Evolutionary conservation across 2,888 invertebrate genomes (phyloP).

Genomic region (Mystacides longicornis): DNA sequence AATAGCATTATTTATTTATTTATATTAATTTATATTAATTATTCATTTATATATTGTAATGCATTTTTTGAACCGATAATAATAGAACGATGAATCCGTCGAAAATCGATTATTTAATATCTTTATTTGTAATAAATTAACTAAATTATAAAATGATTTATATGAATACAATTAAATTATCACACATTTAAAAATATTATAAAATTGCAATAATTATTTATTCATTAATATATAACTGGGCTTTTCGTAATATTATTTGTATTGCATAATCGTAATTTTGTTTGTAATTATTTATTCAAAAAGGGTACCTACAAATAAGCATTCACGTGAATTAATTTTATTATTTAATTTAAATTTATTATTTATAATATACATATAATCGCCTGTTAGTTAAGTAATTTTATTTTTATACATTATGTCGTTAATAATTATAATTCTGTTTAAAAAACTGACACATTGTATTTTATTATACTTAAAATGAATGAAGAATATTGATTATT

Average conservation of each 20-base stretch:
- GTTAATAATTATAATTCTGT: no score
- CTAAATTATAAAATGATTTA: no score
- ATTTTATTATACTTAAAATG: no score
- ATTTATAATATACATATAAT: no score
- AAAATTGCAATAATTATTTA: background rate
- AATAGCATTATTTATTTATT: background rate
- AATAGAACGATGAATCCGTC: background rate
- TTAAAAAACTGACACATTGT: no score
- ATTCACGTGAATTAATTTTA: slow-evolving; percentile 19
- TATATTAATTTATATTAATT: background rate
- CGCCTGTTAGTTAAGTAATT: background rate
- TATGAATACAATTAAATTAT: no score
- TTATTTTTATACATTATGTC: background rate
- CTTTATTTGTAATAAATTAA: no score
- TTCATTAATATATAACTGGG: no score
- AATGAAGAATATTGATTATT: no score
- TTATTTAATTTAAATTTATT: slow-evolving; percentile 4
- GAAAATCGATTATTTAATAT: background rate
- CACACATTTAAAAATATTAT: background rate
- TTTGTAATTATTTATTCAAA: slow-evolving; percentile 3
- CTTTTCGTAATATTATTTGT: background rate
- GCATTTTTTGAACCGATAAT: background rate
- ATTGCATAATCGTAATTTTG: background rate
- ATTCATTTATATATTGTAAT: slow-evolving; percentile 1
- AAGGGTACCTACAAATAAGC: slow-evolving; percentile 20